phyloP scores from a whole-genome alignment of 1,140 invertebrate species.

The Pogonus chalceus region DNA sequence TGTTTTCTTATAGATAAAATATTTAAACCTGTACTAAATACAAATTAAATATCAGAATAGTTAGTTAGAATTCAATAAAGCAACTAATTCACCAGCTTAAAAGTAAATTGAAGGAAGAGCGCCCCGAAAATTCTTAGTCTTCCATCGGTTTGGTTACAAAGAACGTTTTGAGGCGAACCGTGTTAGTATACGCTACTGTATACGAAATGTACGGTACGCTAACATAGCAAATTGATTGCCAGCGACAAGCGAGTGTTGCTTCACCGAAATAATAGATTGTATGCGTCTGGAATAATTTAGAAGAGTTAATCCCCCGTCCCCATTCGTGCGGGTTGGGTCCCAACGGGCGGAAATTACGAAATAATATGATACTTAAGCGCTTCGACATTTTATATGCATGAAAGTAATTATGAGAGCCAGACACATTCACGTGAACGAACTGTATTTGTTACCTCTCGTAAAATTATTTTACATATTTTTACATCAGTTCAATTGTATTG shows the following conservation, averaged over 20 bases:
- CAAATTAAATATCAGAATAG: no score
- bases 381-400: slow-evolving; percentile 8
- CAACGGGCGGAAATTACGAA: slow-evolving; percentile 10
- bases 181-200: no score
- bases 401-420: background rate
- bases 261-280: slow-evolving; percentile 20
- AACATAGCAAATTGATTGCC: slow-evolving; percentile 28
- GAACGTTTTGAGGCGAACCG: no score
- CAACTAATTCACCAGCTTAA: no score
- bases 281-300: slow-evolving; percentile 20
- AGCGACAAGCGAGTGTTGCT: slow-evolving; percentile 17
- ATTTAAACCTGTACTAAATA: no score
- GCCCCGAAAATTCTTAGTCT: no score
- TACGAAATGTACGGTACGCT: no score
- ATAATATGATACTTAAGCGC: slow-evolving; percentile 7
- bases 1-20: no score
- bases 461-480: background rate
- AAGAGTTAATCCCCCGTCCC: slow-evolving; percentile 17
- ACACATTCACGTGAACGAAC: background rate
- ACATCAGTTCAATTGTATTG: background rate
- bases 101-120: no score
- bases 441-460: background rate
- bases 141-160: no score
- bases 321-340: background rate
- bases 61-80: no score